Evolutionary conservation across 1,140 invertebrate genomes (phyloP).

Genomic region (Musca vetustissima): DNA sequence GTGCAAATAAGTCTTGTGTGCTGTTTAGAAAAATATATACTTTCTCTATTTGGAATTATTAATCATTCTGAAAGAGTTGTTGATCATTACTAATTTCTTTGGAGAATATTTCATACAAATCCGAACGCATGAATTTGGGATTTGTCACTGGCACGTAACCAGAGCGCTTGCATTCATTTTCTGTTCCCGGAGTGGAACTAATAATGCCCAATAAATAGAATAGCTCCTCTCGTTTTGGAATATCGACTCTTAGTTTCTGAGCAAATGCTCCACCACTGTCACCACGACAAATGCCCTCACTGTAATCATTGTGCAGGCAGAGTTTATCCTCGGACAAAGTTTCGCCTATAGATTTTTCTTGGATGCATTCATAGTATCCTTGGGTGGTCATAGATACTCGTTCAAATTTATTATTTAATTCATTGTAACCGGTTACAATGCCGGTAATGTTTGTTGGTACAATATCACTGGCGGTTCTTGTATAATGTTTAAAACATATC

Average conservation of each 20-base stretch:
- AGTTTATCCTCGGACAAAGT: not conserved
- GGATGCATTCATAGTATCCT: not conserved
- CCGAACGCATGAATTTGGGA: not conserved
- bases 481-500: constrained; percentile 3
- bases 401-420: not conserved
- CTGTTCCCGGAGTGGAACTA: not conserved
- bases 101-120: not conserved
- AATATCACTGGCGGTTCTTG: not conserved
- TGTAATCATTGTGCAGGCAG: not conserved
- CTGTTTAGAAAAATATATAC: too few relatives aligned
- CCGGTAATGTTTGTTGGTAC: not conserved
- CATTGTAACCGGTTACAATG: not conserved
- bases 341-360: too few relatives aligned
- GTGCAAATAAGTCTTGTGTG: too few relatives aligned
- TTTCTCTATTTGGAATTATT: too few relatives aligned
- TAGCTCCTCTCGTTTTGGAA: not conserved
- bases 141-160: not conserved
- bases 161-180: not conserved
- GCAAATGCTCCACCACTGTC: not conserved
- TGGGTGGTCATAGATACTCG: not conserved
- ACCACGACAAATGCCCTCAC: not conserved
- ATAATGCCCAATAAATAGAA: not conserved
- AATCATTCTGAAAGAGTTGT: not conserved
- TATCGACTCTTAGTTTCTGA: too few relatives aligned
- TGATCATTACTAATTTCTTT: not conserved